Evolutionary conservation across 2,888 invertebrate species (phyloP).

Genomic region (Eumerus sabulonum): DNA sequence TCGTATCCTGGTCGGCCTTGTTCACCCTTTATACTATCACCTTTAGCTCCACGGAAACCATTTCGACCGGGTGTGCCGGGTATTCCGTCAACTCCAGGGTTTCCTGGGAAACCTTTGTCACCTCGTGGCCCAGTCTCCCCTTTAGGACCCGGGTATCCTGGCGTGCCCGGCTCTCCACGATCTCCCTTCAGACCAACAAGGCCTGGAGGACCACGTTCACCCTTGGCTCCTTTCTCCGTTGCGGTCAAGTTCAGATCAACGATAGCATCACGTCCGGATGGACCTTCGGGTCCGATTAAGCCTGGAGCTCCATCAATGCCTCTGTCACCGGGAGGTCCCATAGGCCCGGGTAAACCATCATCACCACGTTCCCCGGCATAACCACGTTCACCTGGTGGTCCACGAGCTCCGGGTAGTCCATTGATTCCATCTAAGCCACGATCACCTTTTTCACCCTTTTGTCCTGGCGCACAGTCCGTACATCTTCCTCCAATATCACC

Average conservation of each 20-base stretch:
- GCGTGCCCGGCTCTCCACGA: conserved; percentile 84
- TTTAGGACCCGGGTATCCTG: conserved; percentile 85
- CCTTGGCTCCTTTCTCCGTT: conserved; percentile 83
- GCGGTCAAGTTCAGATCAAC: conserved; percentile 80
- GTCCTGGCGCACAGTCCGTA: conserved; percentile 87
- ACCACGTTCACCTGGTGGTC: conserved; percentile 86
- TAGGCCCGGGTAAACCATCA: conserved; percentile 84
- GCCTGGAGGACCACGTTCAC: conserved; percentile 84
- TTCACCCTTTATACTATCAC: conserved; percentile 87
- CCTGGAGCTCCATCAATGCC: conserved; percentile 81
- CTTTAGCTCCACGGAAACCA: conserved; percentile 85
- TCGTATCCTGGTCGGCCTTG: conserved; percentile 82
- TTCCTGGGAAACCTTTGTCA: conserved; percentile 84
- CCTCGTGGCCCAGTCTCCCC: conserved; percentile 86
- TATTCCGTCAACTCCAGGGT: conserved; percentile 85
- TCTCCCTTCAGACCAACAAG: conserved; percentile 84
- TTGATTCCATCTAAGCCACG: conserved; percentile 84
- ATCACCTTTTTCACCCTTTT: conserved; percentile 88
- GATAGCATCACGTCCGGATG: conserved; percentile 82
- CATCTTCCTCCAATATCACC: conserved; percentile 91
- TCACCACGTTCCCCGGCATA: conserved; percentile 84
- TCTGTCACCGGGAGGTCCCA: conserved; percentile 75
- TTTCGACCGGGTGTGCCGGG: conserved; percentile 84
- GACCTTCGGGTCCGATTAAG: conserved; percentile 84
- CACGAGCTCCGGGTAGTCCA: conserved; percentile 86